Evolutionary conservation across 2,797 vertebrate genomes (phyloP), one percentile per base, ranked within the genome.

Genomic region (Sebastes hubbsi): DNA sequence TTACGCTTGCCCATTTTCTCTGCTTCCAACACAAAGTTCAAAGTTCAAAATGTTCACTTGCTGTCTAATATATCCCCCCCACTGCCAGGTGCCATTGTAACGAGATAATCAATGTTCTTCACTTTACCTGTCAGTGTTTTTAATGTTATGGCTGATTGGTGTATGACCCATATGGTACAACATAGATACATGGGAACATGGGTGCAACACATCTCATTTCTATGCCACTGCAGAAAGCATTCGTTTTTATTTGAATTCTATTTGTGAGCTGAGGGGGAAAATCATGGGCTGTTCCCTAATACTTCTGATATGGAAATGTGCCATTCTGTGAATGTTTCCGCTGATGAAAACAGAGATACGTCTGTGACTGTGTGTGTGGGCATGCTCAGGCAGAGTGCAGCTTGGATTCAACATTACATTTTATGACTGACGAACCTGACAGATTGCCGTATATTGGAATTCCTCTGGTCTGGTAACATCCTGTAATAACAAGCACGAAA

Each of bases 331-430:
- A 78, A 86, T 82, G 80, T 81, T 80, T 80, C 6, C 2, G 6
- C 38, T 74, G 80, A 87, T 87, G 81, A 83, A 77, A 85, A 82
- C 82, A 68, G 29, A 77, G 82, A 81, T 83, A 77, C 63, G 30
- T 63, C 13, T 75, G 61, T 75, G 75, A 60, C 54, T 75, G 59
- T 56, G 67, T 36, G 67, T 58, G 66, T 59, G 72, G 42, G 74
- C 73, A 82, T 68, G 78, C 29, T 58, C 61, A 67, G 66, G 75
- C 80, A 82, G 64, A 77, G 46, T 59, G 64, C 55, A 49, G 81
- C 74, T 83, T 52, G 69, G 67, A 68, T 80, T 54, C 54, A 78
- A 69, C 86, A 83, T 90, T 87, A 56, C 59, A 84, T 89, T 90
- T 86, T 75, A 85, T 68, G 68, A 80, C 69, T 83, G 83, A 77